Conservation (phyloP, 2,888 invertebrate genomes). For the Ctena decussata region DNA sequence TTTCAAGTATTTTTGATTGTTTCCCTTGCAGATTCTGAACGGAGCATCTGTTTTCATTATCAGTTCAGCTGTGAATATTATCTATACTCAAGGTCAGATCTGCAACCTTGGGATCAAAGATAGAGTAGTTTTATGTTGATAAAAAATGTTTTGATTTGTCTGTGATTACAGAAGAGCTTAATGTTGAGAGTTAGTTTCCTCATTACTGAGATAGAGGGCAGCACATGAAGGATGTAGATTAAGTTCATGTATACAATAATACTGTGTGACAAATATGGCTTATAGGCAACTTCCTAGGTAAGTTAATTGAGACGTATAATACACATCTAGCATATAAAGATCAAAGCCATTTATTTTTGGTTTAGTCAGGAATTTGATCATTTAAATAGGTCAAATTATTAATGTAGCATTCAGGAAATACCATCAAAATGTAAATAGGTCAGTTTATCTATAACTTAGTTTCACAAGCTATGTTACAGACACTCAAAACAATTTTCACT, state of each 20-base stretch:
- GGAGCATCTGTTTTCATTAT: slow-evolving; percentile 8
- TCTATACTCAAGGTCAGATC: slow-evolving; percentile 4
- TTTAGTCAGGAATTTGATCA: too few relatives aligned
- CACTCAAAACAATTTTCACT: too few relatives aligned
- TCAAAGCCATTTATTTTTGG: too few relatives aligned
- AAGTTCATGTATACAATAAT: slow-evolving; percentile 21
- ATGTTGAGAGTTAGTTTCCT: slow-evolving; percentile 18
- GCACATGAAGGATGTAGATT: slow-evolving; percentile 37
- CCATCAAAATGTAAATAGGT: too few relatives aligned
- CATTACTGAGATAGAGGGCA: slow-evolving; percentile 49
- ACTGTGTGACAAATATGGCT: slow-evolving; percentile 54
- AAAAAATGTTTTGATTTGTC: background rate
- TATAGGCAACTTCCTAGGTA: slow-evolving; percentile 62
- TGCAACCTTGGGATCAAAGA: background rate
- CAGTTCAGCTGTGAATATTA: background rate
- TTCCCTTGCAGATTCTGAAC: background rate
- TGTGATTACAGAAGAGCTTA: background rate
- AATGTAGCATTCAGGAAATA: too few relatives aligned
- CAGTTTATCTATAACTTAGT: too few relatives aligned
- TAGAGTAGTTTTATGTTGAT: background rate
- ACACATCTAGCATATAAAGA: too few relatives aligned
- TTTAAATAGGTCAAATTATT: too few relatives aligned
- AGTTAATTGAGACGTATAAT: slow-evolving; percentile 22
- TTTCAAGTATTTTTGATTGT: too few relatives aligned
- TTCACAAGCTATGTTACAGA: too few relatives aligned